Evolutionary conservation across 2,113 vertebrate genomes (phyloP).

Genomic region (Salvelinus fontinalis): DNA sequence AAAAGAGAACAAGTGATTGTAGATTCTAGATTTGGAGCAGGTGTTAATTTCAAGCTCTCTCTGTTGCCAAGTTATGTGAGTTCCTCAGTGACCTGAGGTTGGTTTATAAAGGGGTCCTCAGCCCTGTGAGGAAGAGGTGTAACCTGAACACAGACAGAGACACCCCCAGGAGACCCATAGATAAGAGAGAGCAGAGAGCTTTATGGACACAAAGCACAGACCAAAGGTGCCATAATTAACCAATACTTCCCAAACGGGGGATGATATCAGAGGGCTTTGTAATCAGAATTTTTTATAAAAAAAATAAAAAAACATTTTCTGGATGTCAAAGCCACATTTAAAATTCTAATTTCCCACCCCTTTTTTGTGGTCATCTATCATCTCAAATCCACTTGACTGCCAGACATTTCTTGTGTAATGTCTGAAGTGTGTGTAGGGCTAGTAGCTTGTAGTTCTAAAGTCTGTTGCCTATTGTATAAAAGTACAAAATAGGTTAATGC

Average conservation of each 20-base stretch:
- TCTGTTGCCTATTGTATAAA: not conserved
- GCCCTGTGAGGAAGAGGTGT: not conserved
- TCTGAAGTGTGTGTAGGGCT: too few relatives aligned
- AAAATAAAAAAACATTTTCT: too few relatives aligned
- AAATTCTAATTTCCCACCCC: too few relatives aligned
- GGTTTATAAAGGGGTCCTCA: constrained; percentile 67
- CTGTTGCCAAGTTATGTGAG: constrained; percentile 26
- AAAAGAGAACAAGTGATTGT: not conserved
- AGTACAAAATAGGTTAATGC: not conserved
- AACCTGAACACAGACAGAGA: constrained; percentile 30
- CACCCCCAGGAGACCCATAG: constrained; percentile 40
- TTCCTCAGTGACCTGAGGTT: constrained; percentile 44
- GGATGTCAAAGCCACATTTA: not conserved
- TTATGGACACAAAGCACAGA: constrained; percentile 71
- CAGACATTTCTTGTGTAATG: too few relatives aligned
- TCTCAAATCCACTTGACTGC: too few relatives aligned
- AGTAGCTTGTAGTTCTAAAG: too few relatives aligned
- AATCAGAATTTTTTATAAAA: too few relatives aligned
- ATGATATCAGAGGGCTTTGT: not conserved
- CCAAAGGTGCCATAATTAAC: constrained; percentile 64
- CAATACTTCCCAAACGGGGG: constrained; percentile 9
- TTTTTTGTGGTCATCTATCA: too few relatives aligned
- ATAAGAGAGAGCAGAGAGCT: constrained; percentile 72
- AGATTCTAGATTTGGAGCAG: not conserved
- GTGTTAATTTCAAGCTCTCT: not conserved